These are phyloP conservation scores for Pectinophora gossypiella DNA, from an alignment of 1,140 invertebrate species.

Conservation along the genomic window DNA sequence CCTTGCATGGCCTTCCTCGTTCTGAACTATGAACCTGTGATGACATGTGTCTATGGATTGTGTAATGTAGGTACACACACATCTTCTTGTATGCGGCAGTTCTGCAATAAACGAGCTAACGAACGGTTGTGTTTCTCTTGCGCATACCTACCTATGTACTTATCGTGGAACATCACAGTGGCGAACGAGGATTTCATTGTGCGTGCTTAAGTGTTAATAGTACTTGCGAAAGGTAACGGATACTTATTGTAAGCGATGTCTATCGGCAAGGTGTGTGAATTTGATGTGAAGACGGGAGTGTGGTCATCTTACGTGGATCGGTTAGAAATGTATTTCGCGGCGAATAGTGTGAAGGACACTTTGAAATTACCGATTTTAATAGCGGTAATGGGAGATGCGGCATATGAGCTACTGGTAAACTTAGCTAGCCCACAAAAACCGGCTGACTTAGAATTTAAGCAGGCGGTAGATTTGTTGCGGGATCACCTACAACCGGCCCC, in stretches of 20 bases:
- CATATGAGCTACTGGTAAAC: constrained; percentile 9
- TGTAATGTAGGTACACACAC: too few relatives aligned
- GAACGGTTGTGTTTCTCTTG: too few relatives aligned
- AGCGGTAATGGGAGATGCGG: constrained; percentile 3
- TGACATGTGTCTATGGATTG: too few relatives aligned
- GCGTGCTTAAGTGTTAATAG: not conserved
- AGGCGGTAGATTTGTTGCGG: too few relatives aligned
- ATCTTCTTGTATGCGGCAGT: too few relatives aligned
- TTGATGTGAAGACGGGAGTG: not conserved
- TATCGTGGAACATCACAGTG: not conserved
- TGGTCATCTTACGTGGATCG: constrained; percentile 5
- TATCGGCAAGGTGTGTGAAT: not conserved
- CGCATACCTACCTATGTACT: too few relatives aligned
- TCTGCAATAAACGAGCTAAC: too few relatives aligned
- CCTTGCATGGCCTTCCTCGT: too few relatives aligned
- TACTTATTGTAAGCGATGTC: not conserved
- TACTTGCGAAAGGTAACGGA: not conserved
- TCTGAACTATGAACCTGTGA: too few relatives aligned
- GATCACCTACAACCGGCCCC: constrained; percentile 4
- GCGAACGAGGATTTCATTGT: not conserved
- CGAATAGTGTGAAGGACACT: not conserved
- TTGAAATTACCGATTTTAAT: constrained; percentile 12
- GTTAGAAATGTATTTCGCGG: constrained; percentile 7
- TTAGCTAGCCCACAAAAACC: not conserved
- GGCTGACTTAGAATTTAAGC: not conserved